These are phyloP conservation scores for Miltochrista miniata DNA, from an alignment of 2,888 invertebrate species.

Conservation along the genomic window DNA sequence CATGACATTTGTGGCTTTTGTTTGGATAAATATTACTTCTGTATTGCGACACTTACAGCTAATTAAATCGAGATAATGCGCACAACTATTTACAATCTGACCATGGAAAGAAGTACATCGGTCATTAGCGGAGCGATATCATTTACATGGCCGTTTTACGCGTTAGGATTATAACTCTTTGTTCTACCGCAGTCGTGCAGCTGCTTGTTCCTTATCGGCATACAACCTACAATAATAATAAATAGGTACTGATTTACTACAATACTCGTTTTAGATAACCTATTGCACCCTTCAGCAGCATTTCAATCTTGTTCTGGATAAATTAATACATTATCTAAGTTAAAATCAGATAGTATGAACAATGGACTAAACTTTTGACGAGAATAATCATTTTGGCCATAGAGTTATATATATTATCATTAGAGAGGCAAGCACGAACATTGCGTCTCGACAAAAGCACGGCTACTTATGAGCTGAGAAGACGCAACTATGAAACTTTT, in stretches of 20 bases:
- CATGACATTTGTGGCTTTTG: background rate
- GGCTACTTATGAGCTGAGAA: too few species aligned
- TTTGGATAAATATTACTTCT: slow-evolving; percentile 15
- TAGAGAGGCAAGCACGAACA: too few species aligned
- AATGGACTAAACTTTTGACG: background rate
- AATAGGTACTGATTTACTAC: slow-evolving; percentile 66
- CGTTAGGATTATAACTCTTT: slow-evolving; percentile 71
- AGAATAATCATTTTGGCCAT: slow-evolving; percentile 5
- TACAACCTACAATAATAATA: slow-evolving; percentile 52
- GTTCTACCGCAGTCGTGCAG: slow-evolving; percentile 69
- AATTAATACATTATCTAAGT: slow-evolving; percentile 3
- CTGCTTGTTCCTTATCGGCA: slow-evolving; percentile 72
- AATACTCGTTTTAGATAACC: slow-evolving; percentile 67
- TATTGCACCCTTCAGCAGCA: slow-evolving; percentile 44
- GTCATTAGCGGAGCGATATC: slow-evolving; percentile 47
- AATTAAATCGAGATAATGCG: slow-evolving; percentile 68
- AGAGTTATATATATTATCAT: too few species aligned
- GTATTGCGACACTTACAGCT: slow-evolving; percentile 57
- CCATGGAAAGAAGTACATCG: slow-evolving; percentile 50
- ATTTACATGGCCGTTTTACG: slow-evolving; percentile 63
- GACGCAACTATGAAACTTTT: too few species aligned
- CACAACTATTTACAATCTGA: slow-evolving; percentile 56
- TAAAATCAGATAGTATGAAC: background rate
- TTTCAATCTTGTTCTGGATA: slow-evolving; percentile 15
- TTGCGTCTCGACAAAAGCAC: too few species aligned